A percentile compares a stretch with the other conserved stretches of the same genome.
Conservation (phyloP, 2,888 invertebrate species). For the Tupiocoris notatus region DNA sequence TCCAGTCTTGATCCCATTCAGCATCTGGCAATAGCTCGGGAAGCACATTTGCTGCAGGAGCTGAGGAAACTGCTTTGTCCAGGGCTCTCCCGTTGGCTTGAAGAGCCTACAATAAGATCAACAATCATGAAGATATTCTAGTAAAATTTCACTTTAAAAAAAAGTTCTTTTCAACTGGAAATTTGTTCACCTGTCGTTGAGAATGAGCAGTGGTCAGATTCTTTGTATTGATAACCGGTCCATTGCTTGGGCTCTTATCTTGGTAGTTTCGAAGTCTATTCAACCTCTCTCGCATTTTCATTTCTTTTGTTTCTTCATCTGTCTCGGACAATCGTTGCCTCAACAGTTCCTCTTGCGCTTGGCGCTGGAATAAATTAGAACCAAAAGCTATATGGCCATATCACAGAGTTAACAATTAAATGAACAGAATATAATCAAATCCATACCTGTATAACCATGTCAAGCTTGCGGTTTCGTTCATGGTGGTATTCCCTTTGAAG, state of each 20-base stretch:
- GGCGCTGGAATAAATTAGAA: background rate
- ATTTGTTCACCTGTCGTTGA: background rate
- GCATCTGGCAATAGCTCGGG: constrained; percentile 20
- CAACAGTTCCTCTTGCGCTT: constrained; percentile 45
- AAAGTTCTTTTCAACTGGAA: too few relatives aligned
- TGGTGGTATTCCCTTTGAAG: constrained; percentile 28
- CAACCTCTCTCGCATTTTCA: constrained; percentile 37
- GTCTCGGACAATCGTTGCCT: constrained; percentile 40
- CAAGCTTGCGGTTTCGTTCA: constrained; percentile 38
- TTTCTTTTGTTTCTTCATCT: constrained; percentile 44
- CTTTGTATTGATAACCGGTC: background rate
- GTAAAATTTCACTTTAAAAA: too few relatives aligned
- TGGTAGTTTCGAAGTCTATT: constrained; percentile 3
- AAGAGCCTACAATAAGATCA: background rate
- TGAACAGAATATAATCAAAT: background rate
- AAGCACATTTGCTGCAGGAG: background rate
- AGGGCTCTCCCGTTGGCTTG: background rate
- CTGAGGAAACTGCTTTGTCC: background rate
- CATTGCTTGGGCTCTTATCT: background rate
- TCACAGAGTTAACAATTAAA: background rate
- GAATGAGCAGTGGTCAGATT: background rate
- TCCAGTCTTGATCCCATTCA: constrained; percentile 20
- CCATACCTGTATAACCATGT: constrained; percentile 41
- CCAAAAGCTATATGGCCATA: background rate
- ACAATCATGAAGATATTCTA: background rate